Percentiles rank a stretch among this genome's conserved stretches.
These are phyloP conservation scores for Cheilosia vernalis DNA, from an alignment of 2,888 invertebrate species.

Conservation along the genomic window DNA sequence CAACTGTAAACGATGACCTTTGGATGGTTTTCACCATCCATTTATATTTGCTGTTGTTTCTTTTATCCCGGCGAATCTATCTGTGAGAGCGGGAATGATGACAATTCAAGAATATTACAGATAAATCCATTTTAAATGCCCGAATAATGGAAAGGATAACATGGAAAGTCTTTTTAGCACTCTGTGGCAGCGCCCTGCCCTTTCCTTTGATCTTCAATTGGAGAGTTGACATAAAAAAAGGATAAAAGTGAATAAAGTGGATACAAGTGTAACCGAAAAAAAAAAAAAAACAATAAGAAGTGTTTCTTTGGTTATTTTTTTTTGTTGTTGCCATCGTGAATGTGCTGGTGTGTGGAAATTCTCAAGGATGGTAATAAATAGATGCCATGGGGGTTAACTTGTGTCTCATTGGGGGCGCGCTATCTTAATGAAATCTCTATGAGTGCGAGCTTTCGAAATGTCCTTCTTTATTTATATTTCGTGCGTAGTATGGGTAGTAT, in stretches of 20 bases:
- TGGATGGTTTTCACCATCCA: neutral
- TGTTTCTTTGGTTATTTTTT: constrained; percentile 30
- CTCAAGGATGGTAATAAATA: constrained; percentile 37
- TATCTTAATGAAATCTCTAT: constrained; percentile 44
- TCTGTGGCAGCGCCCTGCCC: constrained; percentile 18
- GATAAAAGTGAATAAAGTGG: constrained; percentile 23
- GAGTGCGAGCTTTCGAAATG: constrained; percentile 14
- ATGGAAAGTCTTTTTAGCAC: constrained; percentile 74
- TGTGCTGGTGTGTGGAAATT: constrained; percentile 14
- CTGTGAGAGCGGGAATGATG: constrained; percentile 35
- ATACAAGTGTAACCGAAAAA: neutral
- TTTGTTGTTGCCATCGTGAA: constrained; percentile 1
- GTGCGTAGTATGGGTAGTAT: neutral
- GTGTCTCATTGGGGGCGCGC: constrained; percentile 7
- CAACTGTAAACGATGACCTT: constrained; percentile 49
- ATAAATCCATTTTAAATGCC: constrained; percentile 74
- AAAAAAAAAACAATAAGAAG: constrained; percentile 12
- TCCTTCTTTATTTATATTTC: constrained; percentile 16
- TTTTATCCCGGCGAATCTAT: neutral
- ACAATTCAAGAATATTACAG: constrained; percentile 71
- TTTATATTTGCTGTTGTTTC: neutral
- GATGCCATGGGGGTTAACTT: constrained; percentile 48
- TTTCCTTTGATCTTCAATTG: constrained; percentile 7
- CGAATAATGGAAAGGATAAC: constrained; percentile 73
- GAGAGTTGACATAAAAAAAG: constrained; percentile 13